phyloP scores from a whole-genome alignment of 2,888 invertebrate species.

The Seladonia tumulorum region DNA sequence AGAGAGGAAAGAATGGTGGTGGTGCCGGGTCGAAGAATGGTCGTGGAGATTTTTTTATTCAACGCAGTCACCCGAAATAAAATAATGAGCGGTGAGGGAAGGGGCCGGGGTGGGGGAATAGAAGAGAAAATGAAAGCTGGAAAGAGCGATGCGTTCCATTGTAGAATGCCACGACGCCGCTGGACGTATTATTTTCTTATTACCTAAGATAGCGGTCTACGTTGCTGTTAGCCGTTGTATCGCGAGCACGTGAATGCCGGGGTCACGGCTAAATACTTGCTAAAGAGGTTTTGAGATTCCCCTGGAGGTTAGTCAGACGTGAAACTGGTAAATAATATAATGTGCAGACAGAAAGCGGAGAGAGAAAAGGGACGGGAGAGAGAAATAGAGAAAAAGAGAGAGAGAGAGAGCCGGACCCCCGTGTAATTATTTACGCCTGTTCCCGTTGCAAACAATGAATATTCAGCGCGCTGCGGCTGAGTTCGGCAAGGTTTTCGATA shows the following conservation, averaged over 20 bases:
- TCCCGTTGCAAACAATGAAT: conserved; percentile 48
- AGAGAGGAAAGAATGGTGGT: background rate
- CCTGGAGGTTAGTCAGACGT: conserved; percentile 23
- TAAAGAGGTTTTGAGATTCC: conserved; percentile 45
- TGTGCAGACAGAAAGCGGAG: background rate
- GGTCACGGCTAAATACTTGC: conserved; percentile 52
- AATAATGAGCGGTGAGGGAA: conserved; percentile 68
- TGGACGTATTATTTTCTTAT: conserved; percentile 53
- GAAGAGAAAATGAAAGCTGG: conserved; percentile 51
- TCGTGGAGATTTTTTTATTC: conserved; percentile 59
- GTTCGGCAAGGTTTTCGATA: conserved; percentile 38
- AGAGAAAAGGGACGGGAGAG: background rate
- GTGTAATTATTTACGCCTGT: conserved; percentile 51
- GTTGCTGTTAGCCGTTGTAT: conserved; percentile 47
- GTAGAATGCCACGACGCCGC: conserved; percentile 31
- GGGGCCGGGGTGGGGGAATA: background rate
- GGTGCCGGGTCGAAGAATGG: conserved; percentile 33
- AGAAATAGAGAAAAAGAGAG: background rate
- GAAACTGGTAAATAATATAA: conserved; percentile 38
- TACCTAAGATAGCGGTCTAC: conserved; percentile 26
- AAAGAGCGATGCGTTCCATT: conserved; percentile 54
- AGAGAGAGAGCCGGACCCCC: background rate
- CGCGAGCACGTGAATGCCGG: conserved; percentile 38
- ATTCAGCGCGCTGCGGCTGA: conserved; percentile 30
- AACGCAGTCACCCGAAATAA: conserved; percentile 71